Evolutionary conservation across 2,797 vertebrate genomes (phyloP), one percentile per base, ranked within the genome.

Genomic region (Garrulus glandarius): DNA sequence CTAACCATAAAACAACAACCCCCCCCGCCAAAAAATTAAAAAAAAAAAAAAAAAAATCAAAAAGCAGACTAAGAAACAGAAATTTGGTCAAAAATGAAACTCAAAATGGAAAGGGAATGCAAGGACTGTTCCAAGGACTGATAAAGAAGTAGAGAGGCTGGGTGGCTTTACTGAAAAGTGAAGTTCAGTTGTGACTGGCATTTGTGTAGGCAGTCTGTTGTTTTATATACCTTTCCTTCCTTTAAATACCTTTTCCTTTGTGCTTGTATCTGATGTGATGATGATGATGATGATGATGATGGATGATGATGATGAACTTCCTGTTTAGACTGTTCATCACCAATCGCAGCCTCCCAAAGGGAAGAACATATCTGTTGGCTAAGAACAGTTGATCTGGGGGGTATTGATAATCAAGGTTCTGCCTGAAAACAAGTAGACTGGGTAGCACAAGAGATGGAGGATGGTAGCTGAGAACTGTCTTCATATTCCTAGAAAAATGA

Each of bases 1-100:
- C 0, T 7, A 70, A 32, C 14, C 30, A 26, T 22, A 61, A 13
- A 78, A 22, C 3, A 47, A 22, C 3, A 4, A 10, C 4, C 5
- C 12, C 23, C 10, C 5, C 39, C 39, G 6, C 15, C 2, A 43
- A 43, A 43, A 43, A 43, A 17, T n/a, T n/a, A n/a, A 10, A 53
- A 52, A 27, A 32, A 11, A 52, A n/a, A 15, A 27, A 26, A 3
- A 30, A 84, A 30, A 84, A 74, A 41, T 3, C 11, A 13, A 17
- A 74, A 88, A 65, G 1, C 18, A 50, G 50, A 3, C 9, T 61
- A 15, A 70, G 34, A 88, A 84, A 63, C 7, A 89, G 65, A 88
- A 91, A 64, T 43, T 55, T 53, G 61, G 22, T 43, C 43, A 78
- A 46, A 71, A 91, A 17, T 49, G 47, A 82, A 88, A 71, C 4